Base-by-base conservation (phyloP, 2,113 vertebrate genomes). In the Lethenteron reissneri region DNA sequence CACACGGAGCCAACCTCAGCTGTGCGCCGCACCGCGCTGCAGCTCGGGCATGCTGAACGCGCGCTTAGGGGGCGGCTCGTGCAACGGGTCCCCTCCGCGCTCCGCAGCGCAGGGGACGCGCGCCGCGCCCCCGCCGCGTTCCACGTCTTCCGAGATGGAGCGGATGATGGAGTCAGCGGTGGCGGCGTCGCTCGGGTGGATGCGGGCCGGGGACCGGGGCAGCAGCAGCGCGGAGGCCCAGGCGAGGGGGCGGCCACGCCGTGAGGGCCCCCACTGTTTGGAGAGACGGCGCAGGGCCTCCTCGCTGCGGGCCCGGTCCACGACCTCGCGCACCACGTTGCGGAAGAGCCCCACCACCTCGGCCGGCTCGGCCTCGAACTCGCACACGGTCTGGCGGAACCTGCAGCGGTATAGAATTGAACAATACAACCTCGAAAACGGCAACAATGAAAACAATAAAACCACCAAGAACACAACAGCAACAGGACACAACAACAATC, bases 71-170 rank as follows among this genome's bases (percentile, higher is more conserved):
- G 41, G 4, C 9, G 17, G 25, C 70, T 70, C 70, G 10, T 70
- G 70, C 57, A 57, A 70, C 70, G 70, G 70, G 11, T 7, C 70
- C 9, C 41, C 70, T 8, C 21, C 21, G 19, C 56, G 70, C 10
- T 4, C 25, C 17, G 69, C 56, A n/a, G 56, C 8, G 56, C 25
- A 14, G n/a, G 15, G 15, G n/a, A 70, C 41, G 41, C 41, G 41
- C 41, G 41, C 41, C 41, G 41, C 6, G 41, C 41, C 41, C 41
- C 41, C 41, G 69, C 81, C 85, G 64, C 81, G 81, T 78, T 99
- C 92, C 76, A 99, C 92, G 1, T 97, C 88, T 77, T 88, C 88
- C 0, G 90, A 92, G 76, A 97, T 86, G 12, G 94, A 95, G 75
- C 84, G 88, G 72, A 96, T 90, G 76, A 68, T 83, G 41, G 41